Base-by-base conservation (phyloP, 2,888 invertebrate species). In the Habroteleia sp. region DNA sequence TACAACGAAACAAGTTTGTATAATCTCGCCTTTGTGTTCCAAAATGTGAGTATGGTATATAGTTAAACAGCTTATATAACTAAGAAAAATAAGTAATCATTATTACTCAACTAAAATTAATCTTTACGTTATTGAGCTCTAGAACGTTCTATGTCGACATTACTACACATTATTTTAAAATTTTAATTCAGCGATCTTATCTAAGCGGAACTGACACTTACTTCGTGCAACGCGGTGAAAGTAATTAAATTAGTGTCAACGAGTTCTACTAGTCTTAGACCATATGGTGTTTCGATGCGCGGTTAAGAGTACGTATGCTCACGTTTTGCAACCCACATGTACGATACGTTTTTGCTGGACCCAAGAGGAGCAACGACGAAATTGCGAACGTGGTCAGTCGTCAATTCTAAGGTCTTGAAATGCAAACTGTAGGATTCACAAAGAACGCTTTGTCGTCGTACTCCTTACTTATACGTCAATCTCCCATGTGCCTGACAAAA, bases 201-300 rank as follows among this genome's bases (percentile, higher is more conserved):
- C 69, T 62, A 52, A 13, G 23, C 17, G 13, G 14, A 7, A 3
- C 58, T 46, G 39, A 41, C 63, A 65, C 63, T 65, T 65, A 42
- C 52, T 46, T 52, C 78, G 80, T 71, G 75, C 75, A 76, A 76
- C 75, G 78, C 37, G 77, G 73, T 78, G 79, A 80, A 79, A 78
- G 77, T 76, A 74, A 72, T 78, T 80, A 81, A 83, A 84, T 83
- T 81, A 83, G 76, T 71, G 54, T 44, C 68, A 79, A 84, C 81
- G 62, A 60, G 66, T 73, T 83, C 82, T 81, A 84, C 82, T 80
- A 80, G 80, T 78, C 23, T 44, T 13, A 10, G 41, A 68, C 48
- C 74, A 77, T 80, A 80, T 75, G 66, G n/a, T n/a, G n/a, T n/a
- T 71, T 66, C 62, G 25, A 41, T 41, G 39, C 56, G n/a, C n/a